Conservation (phyloP, 92 coral and sea anemone genomes). For the Actinernus sp. region DNA sequence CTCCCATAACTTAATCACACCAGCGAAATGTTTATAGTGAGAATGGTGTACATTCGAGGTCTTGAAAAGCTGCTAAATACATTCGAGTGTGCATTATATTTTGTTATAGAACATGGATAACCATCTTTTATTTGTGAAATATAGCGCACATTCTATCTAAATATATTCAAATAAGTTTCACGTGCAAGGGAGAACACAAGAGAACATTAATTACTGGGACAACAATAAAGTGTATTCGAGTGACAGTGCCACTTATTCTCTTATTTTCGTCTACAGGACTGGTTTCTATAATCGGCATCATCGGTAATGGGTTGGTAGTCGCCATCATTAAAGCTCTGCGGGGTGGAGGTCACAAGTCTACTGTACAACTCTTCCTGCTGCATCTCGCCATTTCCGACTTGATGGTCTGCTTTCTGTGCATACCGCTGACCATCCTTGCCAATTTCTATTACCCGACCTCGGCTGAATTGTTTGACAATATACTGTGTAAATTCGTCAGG, state of each 20-base stretch:
- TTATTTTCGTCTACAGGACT: conserved; percentile 24
- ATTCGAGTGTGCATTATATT: no score
- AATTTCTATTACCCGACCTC: conserved; percentile 59
- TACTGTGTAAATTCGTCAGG: conserved; percentile 53
- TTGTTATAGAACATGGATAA: no score
- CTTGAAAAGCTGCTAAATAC: no score
- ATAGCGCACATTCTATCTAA: no score
- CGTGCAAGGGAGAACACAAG: no score
- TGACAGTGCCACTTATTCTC: not conserved
- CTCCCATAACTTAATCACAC: no score
- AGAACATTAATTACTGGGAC: no score
- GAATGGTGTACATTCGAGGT: no score
- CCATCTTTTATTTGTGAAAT: no score
- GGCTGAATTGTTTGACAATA: conserved; percentile 9
- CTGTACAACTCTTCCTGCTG: conserved; percentile 60
- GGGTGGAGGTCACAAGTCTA: conserved; percentile 55
- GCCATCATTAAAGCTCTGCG: conserved; percentile 55
- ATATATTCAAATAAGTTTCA: no score
- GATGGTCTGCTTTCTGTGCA: conserved; percentile 62
- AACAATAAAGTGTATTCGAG: no score
- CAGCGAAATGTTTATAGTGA: no score
- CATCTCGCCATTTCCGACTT: conserved; percentile 75
- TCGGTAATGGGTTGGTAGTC: conserved; percentile 66
- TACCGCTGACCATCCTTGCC: conserved; percentile 66
- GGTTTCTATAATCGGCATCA: conserved; percentile 43